These are phyloP conservation scores for Nemapogon koenigi DNA, from an alignment of 2,888 invertebrate species.

Conservation along the genomic window DNA sequence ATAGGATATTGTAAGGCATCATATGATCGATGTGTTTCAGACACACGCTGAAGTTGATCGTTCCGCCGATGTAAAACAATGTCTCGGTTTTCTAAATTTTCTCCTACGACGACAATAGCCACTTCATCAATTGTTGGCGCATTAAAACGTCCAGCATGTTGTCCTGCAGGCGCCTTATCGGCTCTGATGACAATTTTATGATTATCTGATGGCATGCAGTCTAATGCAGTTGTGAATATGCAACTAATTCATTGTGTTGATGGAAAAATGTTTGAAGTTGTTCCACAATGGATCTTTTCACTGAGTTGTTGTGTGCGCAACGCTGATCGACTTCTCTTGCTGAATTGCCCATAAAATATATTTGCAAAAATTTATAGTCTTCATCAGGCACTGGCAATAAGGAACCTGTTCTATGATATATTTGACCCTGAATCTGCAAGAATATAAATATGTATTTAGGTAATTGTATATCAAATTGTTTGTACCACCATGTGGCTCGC, in stretches of 20 bases:
- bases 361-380: conserved; percentile 1
- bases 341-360: conserved; percentile 4
- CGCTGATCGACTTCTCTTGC: background rate
- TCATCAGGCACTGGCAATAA: background rate
- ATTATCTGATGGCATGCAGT: background rate
- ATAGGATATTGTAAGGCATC: conserved; percentile 5
- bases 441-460: too few relatives aligned
- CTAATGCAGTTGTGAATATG: background rate
- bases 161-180: background rate
- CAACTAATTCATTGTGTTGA: background rate
- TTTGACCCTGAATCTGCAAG: too few relatives aligned
- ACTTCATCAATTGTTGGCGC: conserved; percentile 3
- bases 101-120: background rate
- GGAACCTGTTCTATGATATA: background rate
- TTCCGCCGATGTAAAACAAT: background rate
- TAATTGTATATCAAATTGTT: too few relatives aligned
- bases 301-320: too few relatives aligned
- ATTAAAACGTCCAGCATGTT: conserved; percentile 1
- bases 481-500: too few relatives aligned
- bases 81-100: background rate
- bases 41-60: background rate
- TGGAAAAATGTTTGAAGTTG: background rate
- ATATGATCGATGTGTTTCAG: conserved; percentile 4
- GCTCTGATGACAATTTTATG: background rate
- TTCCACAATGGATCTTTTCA: background rate